These are phyloP conservation scores for Pelochelys cantorii DNA, from an alignment of 2,797 vertebrate genomes.

Conservation along the genomic window DNA sequence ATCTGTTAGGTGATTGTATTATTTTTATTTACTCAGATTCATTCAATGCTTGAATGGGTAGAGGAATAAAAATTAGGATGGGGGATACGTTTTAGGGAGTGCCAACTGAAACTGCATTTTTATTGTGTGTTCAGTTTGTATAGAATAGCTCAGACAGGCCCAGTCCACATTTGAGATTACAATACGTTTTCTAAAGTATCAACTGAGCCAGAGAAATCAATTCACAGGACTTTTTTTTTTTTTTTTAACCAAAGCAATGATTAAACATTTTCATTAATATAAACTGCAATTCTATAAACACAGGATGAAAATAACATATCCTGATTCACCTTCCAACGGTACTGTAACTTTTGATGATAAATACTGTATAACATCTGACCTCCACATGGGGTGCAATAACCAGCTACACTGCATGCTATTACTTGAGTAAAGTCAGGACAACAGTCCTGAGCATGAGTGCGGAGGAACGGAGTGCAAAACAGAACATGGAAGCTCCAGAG, in stretches of 20 bases:
- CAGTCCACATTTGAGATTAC: neutral
- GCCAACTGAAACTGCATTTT: neutral
- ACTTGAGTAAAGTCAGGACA: neutral
- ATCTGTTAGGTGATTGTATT: neutral
- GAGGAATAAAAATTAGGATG: neutral
- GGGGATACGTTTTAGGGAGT: neutral
- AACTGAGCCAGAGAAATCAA: neutral
- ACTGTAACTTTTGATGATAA: neutral
- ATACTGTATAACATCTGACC: neutral
- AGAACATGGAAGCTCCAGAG: neutral
- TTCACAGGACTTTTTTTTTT: neutral
- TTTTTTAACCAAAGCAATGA: neutral
- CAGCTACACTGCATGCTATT: neutral
- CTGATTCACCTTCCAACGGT: neutral
- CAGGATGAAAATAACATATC: neutral
- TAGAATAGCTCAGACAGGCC: neutral
- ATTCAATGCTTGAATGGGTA: neutral
- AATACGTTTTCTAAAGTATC: neutral
- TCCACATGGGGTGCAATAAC: neutral
- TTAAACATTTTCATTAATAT: neutral
- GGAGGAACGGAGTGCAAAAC: neutral
- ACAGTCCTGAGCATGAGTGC: neutral
- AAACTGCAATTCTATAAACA: neutral
- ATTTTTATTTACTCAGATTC: neutral
- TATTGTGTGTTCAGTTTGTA: neutral